Base-by-base conservation (phyloP, 2,113 vertebrate genomes). In the Crotophaga sulcirostris region DNA sequence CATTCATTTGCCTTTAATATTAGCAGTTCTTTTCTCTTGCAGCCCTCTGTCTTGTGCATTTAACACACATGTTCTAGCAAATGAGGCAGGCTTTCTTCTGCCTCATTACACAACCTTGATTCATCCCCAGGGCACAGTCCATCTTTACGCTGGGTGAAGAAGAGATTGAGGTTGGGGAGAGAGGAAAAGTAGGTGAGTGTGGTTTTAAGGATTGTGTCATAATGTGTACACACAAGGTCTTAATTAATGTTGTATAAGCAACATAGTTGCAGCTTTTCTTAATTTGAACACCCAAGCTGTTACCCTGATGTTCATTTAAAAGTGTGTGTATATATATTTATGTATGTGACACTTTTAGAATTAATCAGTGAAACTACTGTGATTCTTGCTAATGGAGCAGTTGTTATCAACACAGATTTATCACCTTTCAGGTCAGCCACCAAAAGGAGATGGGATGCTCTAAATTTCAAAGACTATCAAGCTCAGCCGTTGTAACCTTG, bases 81-180 rank as follows among this genome's bases (percentile, higher is more conserved):
- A 97, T 95, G 94, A 95, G 72, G 94, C 90, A 91, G 76, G 55
- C 84, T 44, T 87, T 95, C 90, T 95, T 93, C 86, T 93, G 83
- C 90, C 86, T 96, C 91, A 92, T 97, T 90, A 81, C 93, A 87
- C 83, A 92, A 38, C 38, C 8, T 16, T 84, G 86, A 94, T 90
- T 93, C 64, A 72, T 86, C 92, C 79, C 64, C 51, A 59, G 69
- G 86, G 92, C 76, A 86, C 63, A 90, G 92, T 94, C 88, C 83
- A 47, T 93, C 83, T 93, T 92, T 92, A 59, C 51, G 10, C 2
- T 86, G 56, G 52, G 68, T 63, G 34, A 94, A 92, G 90, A 93
- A 49, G 79, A 93, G 63, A 77, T 54, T 1, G 3, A 81, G 68
- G 47, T 0, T 55, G 34, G 31, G 38, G 62, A 87, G 83, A 82